Conservation (phyloP, 2,113 vertebrate species). For the Megaptera novaeangliae region DNA sequence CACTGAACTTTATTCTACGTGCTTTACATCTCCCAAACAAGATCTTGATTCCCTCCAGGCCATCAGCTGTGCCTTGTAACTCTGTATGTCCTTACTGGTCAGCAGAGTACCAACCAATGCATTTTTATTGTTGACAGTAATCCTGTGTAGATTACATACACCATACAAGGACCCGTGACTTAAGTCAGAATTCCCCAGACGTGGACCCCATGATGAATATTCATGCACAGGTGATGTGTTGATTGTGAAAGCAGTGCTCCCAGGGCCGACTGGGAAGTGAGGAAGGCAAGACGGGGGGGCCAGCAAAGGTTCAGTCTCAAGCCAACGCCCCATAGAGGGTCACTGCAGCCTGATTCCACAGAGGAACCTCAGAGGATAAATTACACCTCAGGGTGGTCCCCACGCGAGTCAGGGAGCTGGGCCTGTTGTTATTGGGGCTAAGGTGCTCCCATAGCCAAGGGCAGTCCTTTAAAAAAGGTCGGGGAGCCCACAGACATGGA, state of each 20-base stretch:
- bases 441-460: background rate
- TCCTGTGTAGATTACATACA: background rate
- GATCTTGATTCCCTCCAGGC: background rate
- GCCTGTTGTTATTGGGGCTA: accelerated
- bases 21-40: background rate
- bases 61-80: accelerated
- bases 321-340: background rate
- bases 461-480: background rate
- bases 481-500: background rate
- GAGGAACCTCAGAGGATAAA: background rate
- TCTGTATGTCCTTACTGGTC: background rate
- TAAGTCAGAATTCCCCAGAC: background rate
- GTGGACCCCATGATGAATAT: background rate
- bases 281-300: background rate
- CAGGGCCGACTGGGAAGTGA: background rate
- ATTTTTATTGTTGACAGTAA: too few relatives aligned
- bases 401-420: accelerated
- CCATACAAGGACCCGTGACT: background rate
- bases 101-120: background rate
- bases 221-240: accelerated
- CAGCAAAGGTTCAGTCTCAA: background rate
- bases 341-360: background rate
- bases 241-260: background rate
- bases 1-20: accelerated
- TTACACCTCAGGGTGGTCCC: too few relatives aligned